phyloP scores from a whole-genome alignment of 1,140 invertebrate genomes.

The Drosophila asahinai region DNA sequence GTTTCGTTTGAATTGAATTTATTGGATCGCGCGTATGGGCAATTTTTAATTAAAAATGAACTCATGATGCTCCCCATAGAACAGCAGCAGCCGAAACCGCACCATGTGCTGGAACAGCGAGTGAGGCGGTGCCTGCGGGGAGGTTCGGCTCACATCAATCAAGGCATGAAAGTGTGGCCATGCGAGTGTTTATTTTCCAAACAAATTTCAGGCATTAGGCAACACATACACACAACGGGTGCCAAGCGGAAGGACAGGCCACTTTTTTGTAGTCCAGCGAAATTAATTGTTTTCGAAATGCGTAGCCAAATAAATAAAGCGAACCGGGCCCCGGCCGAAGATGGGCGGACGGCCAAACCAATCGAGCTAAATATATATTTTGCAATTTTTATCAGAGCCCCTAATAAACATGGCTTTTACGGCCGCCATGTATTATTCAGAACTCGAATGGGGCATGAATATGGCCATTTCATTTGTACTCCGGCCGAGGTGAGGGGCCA shows the following conservation, averaged over 20 bases:
- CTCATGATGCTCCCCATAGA: conserved; percentile 51
- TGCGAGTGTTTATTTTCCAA: conserved; percentile 76
- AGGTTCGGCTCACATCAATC: conserved; percentile 65
- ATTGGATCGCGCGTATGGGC: conserved; percentile 40
- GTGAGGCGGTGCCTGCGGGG: background rate
- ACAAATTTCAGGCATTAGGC: conserved; percentile 53
- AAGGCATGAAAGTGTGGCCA: conserved; percentile 69
- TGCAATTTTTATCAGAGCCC: conserved; percentile 19
- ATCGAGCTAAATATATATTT: conserved; percentile 45
- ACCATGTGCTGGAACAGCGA: conserved; percentile 45
- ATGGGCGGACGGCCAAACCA: conserved; percentile 20
- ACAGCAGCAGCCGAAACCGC: conserved; percentile 22
- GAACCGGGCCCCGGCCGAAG: background rate
- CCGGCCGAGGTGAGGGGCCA: conserved; percentile 22
- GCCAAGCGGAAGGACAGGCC: conserved; percentile 20
- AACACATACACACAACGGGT: conserved; percentile 24
- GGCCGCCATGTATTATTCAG: conserved; percentile 41
- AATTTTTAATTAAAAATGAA: conserved; percentile 77
- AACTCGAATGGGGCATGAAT: conserved; percentile 44
- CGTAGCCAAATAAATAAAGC: conserved; percentile 69
- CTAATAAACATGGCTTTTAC: conserved; percentile 48
- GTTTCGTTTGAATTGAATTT: conserved; percentile 21
- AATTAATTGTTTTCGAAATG: conserved; percentile 80
- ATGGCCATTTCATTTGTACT: conserved; percentile 41
- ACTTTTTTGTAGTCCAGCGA: conserved; percentile 61